Percentiles rank a stretch among this genome's conserved stretches.
Evolutionary conservation across 2,888 invertebrate species (phyloP).

Genomic region (Athalia cordata): DNA sequence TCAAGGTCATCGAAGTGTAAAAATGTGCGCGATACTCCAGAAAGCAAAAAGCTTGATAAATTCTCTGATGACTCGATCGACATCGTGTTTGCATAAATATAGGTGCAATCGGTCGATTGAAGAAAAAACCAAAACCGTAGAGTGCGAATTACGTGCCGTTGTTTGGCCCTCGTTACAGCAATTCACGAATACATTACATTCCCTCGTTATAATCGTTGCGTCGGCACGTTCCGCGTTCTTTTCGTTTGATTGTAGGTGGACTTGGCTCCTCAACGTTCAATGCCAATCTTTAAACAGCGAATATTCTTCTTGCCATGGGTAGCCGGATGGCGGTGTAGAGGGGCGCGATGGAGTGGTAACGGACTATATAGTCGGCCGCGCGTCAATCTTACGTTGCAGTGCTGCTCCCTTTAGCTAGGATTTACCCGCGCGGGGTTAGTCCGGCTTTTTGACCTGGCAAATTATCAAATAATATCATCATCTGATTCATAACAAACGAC

Average conservation of each 20-base stretch:
- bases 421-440: conserved; percentile 53
- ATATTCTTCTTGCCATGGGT: conserved; percentile 27
- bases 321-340: conserved; percentile 16
- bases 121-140: no score
- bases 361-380: conserved; percentile 68
- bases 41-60: no score
- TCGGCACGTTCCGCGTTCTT: conserved; percentile 2
- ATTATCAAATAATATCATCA: background rate
- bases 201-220: background rate
- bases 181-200: background rate
- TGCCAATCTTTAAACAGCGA: conserved; percentile 15
- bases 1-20: no score
- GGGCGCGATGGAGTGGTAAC: conserved; percentile 36
- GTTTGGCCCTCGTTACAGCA: background rate
- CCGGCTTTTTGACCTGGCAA: background rate
- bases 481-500: background rate
- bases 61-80: no score
- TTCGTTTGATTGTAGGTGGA: background rate
- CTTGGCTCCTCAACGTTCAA: conserved; percentile 15
- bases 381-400: conserved; percentile 67
- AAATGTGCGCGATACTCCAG: no score
- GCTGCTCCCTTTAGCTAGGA: conserved; percentile 62
- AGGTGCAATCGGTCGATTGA: no score
- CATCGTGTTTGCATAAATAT: no score
- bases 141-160: background rate